A percentile compares a stretch with the other conserved stretches of the same genome.
Evolutionary conservation across 2,797 vertebrate species (phyloP).

Genomic region (Liasis olivaceus): DNA sequence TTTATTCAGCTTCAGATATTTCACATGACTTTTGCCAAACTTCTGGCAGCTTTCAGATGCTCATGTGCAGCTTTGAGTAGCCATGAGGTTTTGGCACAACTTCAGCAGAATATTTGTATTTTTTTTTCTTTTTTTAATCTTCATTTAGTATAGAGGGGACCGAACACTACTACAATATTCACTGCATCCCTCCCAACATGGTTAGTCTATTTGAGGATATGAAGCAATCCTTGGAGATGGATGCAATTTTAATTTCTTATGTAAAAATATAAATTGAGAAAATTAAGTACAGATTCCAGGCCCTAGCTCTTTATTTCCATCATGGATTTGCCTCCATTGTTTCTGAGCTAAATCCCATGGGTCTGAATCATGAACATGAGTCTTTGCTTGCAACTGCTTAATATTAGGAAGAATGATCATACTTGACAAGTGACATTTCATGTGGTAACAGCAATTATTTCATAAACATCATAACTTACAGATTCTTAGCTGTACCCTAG

Average conservation of each 20-base stretch:
- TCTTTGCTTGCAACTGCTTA: background rate
- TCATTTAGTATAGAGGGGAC: background rate
- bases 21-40: background rate
- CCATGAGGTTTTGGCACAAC: background rate
- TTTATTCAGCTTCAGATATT: background rate
- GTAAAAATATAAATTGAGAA: background rate
- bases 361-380: background rate
- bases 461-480: background rate
- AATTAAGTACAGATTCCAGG: background rate
- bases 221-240: background rate
- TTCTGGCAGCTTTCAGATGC: background rate
- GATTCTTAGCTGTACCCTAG: background rate
- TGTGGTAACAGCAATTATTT: background rate
- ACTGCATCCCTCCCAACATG: background rate
- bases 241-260: background rate
- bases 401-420: background rate
- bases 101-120: background rate
- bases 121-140: background rate
- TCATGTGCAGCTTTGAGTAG: background rate
- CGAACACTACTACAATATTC: background rate
- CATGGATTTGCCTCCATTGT: background rate
- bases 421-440: background rate
- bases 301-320: background rate
- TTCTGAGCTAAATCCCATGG: background rate
- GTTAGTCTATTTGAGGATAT: background rate